Conservation (phyloP, 1,140 invertebrate species). For the Varroa destructor region DNA sequence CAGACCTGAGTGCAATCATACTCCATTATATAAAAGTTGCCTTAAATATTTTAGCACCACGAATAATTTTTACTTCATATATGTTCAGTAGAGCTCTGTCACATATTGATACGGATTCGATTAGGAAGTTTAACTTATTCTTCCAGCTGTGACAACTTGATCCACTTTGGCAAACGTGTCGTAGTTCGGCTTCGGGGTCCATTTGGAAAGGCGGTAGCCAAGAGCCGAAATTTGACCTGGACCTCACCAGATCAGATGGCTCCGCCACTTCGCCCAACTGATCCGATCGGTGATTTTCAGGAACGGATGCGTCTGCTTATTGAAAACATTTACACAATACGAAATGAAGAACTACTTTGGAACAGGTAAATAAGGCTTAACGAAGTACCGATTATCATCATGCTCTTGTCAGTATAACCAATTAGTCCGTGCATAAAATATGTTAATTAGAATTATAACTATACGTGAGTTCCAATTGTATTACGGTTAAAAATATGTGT, state of each 20-base stretch:
- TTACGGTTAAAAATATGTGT: not conserved
- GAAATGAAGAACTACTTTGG: too few species aligned
- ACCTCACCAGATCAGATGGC: not conserved
- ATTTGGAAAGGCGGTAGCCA: constrained; percentile 8
- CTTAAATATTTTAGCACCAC: too few species aligned
- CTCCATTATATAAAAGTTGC: too few species aligned
- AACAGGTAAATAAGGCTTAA: too few species aligned
- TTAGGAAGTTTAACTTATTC: not conserved
- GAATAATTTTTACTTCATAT: too few species aligned
- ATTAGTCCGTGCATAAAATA: too few species aligned
- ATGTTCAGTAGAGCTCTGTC: too few species aligned
- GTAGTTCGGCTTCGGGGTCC: not conserved
- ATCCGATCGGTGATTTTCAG: constrained; percentile 8
- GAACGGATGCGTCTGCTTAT: not conserved
- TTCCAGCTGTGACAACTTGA: not conserved
- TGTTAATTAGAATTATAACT: not conserved
- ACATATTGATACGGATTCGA: too few species aligned
- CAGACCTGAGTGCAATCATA: too few species aligned
- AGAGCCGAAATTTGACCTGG: not conserved
- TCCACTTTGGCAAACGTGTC: constrained; percentile 2
- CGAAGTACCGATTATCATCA: too few species aligned
- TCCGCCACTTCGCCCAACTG: not conserved
- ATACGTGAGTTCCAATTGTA: not conserved
- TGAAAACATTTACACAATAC: too few species aligned
- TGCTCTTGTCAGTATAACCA: too few species aligned